A percentile compares a stretch with the other conserved stretches of the same genome.
These are phyloP conservation scores for Phainopepla nitens DNA, from an alignment of 2,113 vertebrate genomes.

Conservation along the genomic window DNA sequence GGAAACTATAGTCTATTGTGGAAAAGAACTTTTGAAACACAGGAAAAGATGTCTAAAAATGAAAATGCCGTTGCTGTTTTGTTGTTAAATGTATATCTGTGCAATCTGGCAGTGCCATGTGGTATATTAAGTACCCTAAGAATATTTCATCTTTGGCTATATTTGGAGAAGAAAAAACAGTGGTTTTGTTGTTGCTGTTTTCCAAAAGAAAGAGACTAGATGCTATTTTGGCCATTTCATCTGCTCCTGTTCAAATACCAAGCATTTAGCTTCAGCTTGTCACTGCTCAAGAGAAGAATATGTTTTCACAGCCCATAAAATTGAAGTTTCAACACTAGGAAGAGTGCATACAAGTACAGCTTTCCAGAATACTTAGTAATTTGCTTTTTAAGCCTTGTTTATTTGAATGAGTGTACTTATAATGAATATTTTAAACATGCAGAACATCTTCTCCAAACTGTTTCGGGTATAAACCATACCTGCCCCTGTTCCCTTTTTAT, in stretches of 20 bases:
- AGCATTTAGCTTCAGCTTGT: not conserved
- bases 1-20: not conserved
- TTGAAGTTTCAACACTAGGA: not conserved
- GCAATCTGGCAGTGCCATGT: not conserved
- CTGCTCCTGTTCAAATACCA: constrained; percentile 30
- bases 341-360: not conserved
- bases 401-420: not conserved
- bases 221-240: not conserved
- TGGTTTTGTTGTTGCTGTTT: not conserved
- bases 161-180: not conserved
- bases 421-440: not conserved
- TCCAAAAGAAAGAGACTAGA: constrained; percentile 2
- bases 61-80: not conserved
- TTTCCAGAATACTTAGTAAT: not conserved
- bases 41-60: not conserved
- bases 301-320: not conserved
- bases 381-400: not conserved
- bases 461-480: not conserved
- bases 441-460: not conserved
- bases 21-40: not conserved
- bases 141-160: constrained; percentile 9
- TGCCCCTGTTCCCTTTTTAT: not conserved
- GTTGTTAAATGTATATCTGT: not conserved
- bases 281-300: not conserved
- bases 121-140: constrained; percentile 22